These are phyloP conservation scores for Eupithecia abbreviata DNA, from an alignment of 2,888 invertebrate genomes.

Conservation along the genomic window DNA sequence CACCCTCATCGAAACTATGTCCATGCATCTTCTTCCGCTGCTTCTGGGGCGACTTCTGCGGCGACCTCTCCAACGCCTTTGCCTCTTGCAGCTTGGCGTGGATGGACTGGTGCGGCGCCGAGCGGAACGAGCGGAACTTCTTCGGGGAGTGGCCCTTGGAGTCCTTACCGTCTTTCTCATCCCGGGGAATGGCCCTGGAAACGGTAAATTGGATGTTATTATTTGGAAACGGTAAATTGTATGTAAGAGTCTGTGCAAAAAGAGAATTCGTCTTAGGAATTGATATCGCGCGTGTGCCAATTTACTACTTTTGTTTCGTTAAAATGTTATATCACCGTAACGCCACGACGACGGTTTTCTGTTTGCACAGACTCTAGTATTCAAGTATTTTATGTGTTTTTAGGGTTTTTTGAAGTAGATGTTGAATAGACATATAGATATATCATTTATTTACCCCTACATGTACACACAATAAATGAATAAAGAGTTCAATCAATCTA, in stretches of 20 bases:
- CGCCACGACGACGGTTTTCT: too few species aligned
- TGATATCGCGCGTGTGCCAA: too few species aligned
- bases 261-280: too few species aligned
- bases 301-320: too few species aligned
- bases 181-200: constrained; percentile 90
- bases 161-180: constrained; percentile 95
- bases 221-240: too few species aligned
- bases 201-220: background rate
- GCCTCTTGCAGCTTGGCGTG: constrained; percentile 85
- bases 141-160: constrained; percentile 89
- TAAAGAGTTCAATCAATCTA: background rate
- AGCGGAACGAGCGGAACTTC: constrained; percentile 85
- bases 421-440: background rate
- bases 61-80: constrained; percentile 84
- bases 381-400: background rate
- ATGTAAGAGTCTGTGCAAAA: too few species aligned
- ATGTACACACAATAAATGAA: too few species aligned
- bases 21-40: constrained; percentile 81
- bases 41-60: constrained; percentile 85
- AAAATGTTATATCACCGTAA: too few species aligned
- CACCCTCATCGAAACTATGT: constrained; percentile 79
- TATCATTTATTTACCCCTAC: too few species aligned
- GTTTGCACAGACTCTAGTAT: background rate
- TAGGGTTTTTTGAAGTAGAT: background rate
- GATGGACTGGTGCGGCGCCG: constrained; percentile 83